Evolutionary conservation across 2,113 vertebrate species (phyloP), one percentile per base, ranked within the genome.

Genomic region (Oceanites oceanicus): DNA sequence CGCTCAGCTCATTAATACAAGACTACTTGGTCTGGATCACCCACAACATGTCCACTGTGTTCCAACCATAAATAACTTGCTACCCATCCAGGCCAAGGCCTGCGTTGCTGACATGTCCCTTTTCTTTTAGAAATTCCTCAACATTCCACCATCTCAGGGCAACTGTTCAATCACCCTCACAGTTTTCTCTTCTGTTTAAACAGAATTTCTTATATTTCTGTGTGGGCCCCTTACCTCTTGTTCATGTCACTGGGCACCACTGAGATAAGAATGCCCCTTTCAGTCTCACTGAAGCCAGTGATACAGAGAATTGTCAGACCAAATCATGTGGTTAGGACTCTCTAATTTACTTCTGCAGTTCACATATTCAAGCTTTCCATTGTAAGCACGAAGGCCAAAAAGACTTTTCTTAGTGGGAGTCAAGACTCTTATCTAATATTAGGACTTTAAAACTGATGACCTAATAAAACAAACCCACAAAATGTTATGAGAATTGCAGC

Each of bases 381-480:
- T 66, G 45, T 7, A 55, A 90, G n/a, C 14, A 86, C 11, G 47
- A 67, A 80, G n/a, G 18, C n/a, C n/a, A 74, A 50, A 70, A 78
- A 27, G 2, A 19, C 7, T 90, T 91, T 59, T 68, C 49, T 81
- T 62, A 34, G 15, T 62, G 71, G 34, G 34, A 80, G 11, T 77
- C 44, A 76, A 88, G 53, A 34, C 22, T 68, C 56, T 96, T 80
- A 77, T 73, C 82, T 86, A 74, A 88, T 83, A 59, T 30, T 62
- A 44, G 52, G 45, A 72, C 25, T 93, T 83, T 53, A 79, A 88
- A 94, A 82, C 49, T 62, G 29, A 77, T 93, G 82, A 90, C 44
- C 32, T 92, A 83, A 92, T 88, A 88, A 97, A 96, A 77, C 55
- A 95, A 96, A 81, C 73, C 26, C 27, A 78, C 15, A 61, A 79